Base-by-base conservation (phyloP, 35 echinoderm and acorn worm species). In the Amphiura filiformis region DNA sequence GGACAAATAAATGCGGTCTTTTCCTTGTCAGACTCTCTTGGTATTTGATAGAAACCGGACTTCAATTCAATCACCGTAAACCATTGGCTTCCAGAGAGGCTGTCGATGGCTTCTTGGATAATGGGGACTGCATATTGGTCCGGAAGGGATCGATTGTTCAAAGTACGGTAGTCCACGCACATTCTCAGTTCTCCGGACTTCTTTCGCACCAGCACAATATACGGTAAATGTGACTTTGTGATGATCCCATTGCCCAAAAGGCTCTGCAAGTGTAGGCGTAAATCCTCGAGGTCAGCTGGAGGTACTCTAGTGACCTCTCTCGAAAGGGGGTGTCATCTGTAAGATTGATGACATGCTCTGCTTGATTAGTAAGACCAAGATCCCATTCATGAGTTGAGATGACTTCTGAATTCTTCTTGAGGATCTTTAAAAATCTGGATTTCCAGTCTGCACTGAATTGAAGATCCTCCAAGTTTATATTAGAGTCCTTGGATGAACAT, bases 1-100 rank as follows among this genome's bases (percentile, higher is more conserved):
- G 84, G 88, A 39, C 93, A 94, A n/a, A 64, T 91, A 61, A 95
- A 96, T 0, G 86, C 88, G 13, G 84, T 90, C 52, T 95, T 95
- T 32, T 65, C 49, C 38, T 88, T 91, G 44, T 95, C 93, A 30
- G 35, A 38, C 31, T 91, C 77, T 0, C 36, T 22, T 26, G 79
- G 90, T 0, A 94, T 86, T 38, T 91, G 93, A 37, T 85, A 95
- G 76, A 82, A 95, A 0, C 93, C 84, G 35, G 52, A 76, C 41
- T 91, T 92, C 33, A 96, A 39, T 70, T 92, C 90, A 17, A 95
- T 23, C 0, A 85, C 86, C 0, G 85, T 81, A 84, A 91, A 95
- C 88, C 89, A 95, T 11, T n/a, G 79, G 12, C 41, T 39, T 22
- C 89, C 84, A 7, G 23, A 52, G 9, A 94, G 78, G 38, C 17